phyloP scores from a whole-genome alignment of 2,888 invertebrate species.

The Hemistola chrysoprasaria region DNA sequence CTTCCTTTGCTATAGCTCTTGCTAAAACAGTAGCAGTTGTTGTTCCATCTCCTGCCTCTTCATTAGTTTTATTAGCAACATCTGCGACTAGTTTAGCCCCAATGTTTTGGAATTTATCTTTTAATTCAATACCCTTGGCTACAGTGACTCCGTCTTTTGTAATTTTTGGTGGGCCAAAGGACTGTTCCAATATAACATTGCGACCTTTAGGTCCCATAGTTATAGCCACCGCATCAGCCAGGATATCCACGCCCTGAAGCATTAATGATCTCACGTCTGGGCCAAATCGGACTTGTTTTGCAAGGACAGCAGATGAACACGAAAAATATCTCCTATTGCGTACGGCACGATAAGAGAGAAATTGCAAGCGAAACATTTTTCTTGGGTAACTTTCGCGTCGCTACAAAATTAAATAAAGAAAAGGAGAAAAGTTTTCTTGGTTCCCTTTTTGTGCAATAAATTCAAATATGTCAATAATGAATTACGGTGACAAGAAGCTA shows the following conservation, averaged over 20 bases:
- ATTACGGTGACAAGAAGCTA: too few relatives aligned
- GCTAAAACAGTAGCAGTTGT: constrained; percentile 99
- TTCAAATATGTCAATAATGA: too few relatives aligned
- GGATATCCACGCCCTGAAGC: constrained; percentile 98
- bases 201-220: constrained; percentile 99
- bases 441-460: too few relatives aligned
- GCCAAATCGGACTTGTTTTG: constrained; percentile 98
- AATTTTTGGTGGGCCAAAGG: constrained; percentile 99
- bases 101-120: constrained; percentile 99
- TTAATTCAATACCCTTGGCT: constrained; percentile 97
- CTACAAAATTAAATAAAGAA: too few relatives aligned
- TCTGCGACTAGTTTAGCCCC: constrained; percentile 99
- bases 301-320: constrained; percentile 68
- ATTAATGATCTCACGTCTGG: constrained; percentile 96
- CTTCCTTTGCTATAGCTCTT: constrained; percentile 98
- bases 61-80: constrained; percentile 99
- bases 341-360: constrained; percentile 22
- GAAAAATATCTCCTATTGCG: constrained; percentile 27
- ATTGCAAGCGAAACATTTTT: constrained; percentile 43
- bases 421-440: too few relatives aligned
- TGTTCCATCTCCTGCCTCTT: constrained; percentile 99
- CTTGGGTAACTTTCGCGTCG: too few relatives aligned
- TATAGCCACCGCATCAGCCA: constrained; percentile 99
- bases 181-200: constrained; percentile 98
- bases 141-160: constrained; percentile 99